phyloP scores from a whole-genome alignment of 2,888 invertebrate genomes.

The Drosophila phalerata region DNA sequence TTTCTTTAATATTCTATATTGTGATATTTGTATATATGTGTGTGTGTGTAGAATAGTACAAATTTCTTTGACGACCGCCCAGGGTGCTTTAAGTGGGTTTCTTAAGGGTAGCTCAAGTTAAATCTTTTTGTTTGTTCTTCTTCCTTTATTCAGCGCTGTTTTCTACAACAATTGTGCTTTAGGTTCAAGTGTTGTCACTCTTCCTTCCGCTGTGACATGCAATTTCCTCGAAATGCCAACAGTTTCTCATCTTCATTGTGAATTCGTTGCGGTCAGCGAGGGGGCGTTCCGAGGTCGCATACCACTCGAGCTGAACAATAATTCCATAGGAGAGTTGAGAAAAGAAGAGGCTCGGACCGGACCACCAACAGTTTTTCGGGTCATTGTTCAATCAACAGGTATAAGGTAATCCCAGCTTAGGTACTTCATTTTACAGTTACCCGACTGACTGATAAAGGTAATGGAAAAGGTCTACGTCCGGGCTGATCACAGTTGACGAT shows the following conservation, averaged over 20 bases:
- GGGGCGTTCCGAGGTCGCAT: constrained; percentile 32
- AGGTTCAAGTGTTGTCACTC: constrained; percentile 29
- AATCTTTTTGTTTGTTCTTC: constrained; percentile 22
- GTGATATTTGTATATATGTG: not conserved
- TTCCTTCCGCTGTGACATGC: constrained; percentile 47
- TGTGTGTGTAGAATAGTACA: not conserved
- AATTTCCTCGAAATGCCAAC: constrained; percentile 41
- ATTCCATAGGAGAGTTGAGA: constrained; percentile 23
- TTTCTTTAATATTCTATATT: not conserved
- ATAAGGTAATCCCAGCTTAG: constrained; percentile 21
- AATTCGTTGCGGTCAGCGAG: constrained; percentile 31
- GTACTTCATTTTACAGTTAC: constrained; percentile 42
- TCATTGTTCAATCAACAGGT: constrained; percentile 49
- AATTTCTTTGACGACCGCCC: constrained; percentile 33
- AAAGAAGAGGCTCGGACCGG: constrained; percentile 22
- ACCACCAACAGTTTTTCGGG: constrained; percentile 42
- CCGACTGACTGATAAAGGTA: constrained; percentile 13
- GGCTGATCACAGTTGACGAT: constrained; percentile 1
- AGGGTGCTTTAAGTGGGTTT: constrained; percentile 23
- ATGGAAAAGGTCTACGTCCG: constrained; percentile 1
- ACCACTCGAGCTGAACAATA: constrained; percentile 45
- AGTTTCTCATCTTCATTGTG: constrained; percentile 28
- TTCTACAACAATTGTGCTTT: constrained; percentile 7
- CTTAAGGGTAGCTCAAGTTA: constrained; percentile 18
- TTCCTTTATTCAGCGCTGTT: not conserved